Evolutionary conservation across 2,113 vertebrate genomes (phyloP).

Genomic region (Orientallactaga bullata): DNA sequence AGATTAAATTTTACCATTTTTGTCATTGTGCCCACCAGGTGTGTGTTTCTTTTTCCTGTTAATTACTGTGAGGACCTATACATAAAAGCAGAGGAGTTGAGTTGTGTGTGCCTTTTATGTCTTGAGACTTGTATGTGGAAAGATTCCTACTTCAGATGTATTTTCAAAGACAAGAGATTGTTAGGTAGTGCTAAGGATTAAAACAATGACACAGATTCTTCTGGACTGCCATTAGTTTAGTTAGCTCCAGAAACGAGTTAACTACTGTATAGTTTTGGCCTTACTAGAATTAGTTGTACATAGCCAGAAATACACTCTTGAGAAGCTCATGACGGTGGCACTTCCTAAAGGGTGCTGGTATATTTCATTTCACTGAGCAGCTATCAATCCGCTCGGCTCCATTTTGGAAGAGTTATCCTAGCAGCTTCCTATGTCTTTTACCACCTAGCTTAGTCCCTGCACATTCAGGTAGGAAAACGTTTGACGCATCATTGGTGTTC

Average conservation of each 20-base stretch:
- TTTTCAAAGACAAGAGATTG: conserved; percentile 57
- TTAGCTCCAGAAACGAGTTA: conserved; percentile 69
- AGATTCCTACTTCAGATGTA: conserved; percentile 27
- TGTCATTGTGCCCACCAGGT: conserved; percentile 45
- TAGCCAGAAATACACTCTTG: conserved; percentile 28
- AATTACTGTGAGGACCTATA: conserved; percentile 61
- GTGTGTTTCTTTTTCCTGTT: conserved; percentile 58
- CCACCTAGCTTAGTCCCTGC: neutral
- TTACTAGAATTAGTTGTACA: conserved; percentile 55
- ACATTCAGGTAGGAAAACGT: neutral
- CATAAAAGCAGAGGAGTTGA: conserved; percentile 49
- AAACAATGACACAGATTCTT: too few relatives aligned
- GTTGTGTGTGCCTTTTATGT: conserved; percentile 64
- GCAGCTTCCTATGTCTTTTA: neutral
- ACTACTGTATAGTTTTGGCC: conserved; percentile 71
- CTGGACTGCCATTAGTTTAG: conserved; percentile 59
- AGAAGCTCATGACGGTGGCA: neutral
- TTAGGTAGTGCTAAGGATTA: conserved; percentile 49
- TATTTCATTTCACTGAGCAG: neutral
- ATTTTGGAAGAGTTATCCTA: neutral
- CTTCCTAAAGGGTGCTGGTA: neutral
- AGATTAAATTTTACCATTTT: conserved; percentile 67
- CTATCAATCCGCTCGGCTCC: neutral
- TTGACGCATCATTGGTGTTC: neutral
- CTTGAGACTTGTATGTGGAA: conserved; percentile 55